Evolutionary conservation across 2,888 invertebrate genomes (phyloP).

Genomic region (Meiosimyza decipiens): DNA sequence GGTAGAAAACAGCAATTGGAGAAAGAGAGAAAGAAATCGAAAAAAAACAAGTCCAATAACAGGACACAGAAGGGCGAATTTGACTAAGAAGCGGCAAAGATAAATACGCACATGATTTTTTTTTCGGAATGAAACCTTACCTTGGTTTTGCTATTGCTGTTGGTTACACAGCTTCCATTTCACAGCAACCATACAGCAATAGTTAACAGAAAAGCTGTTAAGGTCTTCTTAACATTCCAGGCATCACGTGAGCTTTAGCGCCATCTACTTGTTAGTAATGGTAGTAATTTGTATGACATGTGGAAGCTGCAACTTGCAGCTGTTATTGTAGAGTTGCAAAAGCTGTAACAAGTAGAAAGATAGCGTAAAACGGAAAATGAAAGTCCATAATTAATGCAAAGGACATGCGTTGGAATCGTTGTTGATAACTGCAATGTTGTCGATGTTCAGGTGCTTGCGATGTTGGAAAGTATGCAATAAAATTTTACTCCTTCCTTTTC

Average conservation of each 20-base stretch:
- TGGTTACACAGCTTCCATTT: slow-evolving; percentile 10
- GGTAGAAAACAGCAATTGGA: neutral
- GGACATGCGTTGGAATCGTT: neutral
- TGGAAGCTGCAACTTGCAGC: slow-evolving; percentile 19
- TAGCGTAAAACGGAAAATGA: neutral
- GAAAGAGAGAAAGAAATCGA: too few relatives aligned
- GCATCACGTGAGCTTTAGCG: slow-evolving; percentile 11
- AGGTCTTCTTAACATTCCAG: neutral
- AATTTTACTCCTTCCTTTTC: neutral
- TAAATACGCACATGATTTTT: too few relatives aligned
- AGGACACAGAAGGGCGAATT: too few relatives aligned
- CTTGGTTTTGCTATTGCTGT: too few relatives aligned
- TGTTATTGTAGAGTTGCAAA: slow-evolving; percentile 24
- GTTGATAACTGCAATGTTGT: neutral
- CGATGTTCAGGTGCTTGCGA: neutral
- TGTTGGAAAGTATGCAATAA: neutral
- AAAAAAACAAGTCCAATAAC: neutral
- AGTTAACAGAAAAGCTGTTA: slow-evolving; percentile 37
- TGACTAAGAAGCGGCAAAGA: too few relatives aligned
- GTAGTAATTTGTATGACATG: neutral
- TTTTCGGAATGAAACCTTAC: too few relatives aligned
- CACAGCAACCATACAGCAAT: slow-evolving; percentile 47
- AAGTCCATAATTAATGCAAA: neutral
- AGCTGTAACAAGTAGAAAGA: slow-evolving; percentile 5
- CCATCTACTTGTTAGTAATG: slow-evolving; percentile 26